phyloP scores from a whole-genome alignment of 2,797 vertebrate species.

The Aeoliscus strigatus region DNA sequence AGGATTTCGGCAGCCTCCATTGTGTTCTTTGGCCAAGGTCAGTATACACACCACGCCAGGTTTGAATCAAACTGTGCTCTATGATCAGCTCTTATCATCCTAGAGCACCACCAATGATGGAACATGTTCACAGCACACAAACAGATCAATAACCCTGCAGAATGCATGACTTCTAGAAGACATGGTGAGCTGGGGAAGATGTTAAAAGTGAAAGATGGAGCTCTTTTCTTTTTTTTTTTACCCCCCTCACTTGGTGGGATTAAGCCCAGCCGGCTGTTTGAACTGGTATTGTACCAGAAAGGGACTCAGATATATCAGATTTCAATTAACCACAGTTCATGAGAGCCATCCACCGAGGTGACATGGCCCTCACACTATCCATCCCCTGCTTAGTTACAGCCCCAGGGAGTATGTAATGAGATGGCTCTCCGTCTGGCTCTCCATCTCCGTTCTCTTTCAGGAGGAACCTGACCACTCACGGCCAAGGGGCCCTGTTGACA shows the following conservation, averaged over 20 bases:
- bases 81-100: slow-evolving; percentile 63
- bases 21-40: slow-evolving; percentile 59
- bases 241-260: slow-evolving; percentile 47
- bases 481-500: slow-evolving; percentile 70
- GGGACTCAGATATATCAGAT: slow-evolving; percentile 68
- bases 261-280: slow-evolving; percentile 55
- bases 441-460: slow-evolving; percentile 59
- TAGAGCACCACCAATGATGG: slow-evolving; percentile 45
- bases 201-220: slow-evolving; percentile 30
- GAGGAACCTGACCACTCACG: slow-evolving; percentile 52
- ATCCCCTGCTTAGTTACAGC: slow-evolving; percentile 64
- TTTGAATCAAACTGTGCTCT: slow-evolving; percentile 56
- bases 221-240: slow-evolving; percentile 20
- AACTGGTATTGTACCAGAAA: slow-evolving; percentile 50
- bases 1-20: slow-evolving; percentile 37
- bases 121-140: slow-evolving; percentile 49
- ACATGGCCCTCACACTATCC: slow-evolving; percentile 58
- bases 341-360: slow-evolving; percentile 56
- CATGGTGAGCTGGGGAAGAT: slow-evolving; percentile 41
- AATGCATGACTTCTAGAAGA: slow-evolving; percentile 50
- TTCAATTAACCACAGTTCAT: slow-evolving; percentile 71
- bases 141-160: slow-evolving; percentile 61
- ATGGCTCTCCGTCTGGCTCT: slow-evolving; percentile 64
- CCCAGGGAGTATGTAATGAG: slow-evolving; percentile 75
- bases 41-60: slow-evolving; percentile 35